Conservation (phyloP, 2,888 invertebrate species). For the Scaptomyza parva region DNA sequence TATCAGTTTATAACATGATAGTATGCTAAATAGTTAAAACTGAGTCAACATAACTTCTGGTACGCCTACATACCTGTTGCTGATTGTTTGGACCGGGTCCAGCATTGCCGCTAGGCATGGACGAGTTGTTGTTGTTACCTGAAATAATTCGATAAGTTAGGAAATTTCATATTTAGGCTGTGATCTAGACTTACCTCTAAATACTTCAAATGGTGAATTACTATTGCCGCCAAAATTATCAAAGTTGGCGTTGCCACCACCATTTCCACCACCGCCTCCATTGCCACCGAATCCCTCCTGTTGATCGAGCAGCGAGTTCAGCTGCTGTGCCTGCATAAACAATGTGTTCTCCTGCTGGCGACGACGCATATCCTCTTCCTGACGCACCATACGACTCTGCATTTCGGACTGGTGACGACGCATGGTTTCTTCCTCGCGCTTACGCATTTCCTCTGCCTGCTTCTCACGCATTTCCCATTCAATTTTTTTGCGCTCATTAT, state of each 20-base stretch:
- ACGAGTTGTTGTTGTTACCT: constrained; percentile 62
- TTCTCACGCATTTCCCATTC: constrained; percentile 93
- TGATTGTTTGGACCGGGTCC: constrained; percentile 55
- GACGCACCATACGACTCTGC: constrained; percentile 90
- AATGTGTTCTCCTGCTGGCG: constrained; percentile 94
- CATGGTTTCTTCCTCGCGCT: constrained; percentile 88
- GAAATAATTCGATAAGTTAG: background rate
- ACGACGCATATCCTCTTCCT: constrained; percentile 93
- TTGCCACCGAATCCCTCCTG: constrained; percentile 86
- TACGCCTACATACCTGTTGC: constrained; percentile 68
- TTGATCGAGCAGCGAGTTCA: constrained; percentile 89
- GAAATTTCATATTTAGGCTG: background rate
- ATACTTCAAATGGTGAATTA: constrained; percentile 81
- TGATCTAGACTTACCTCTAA: constrained; percentile 73
- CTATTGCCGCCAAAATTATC: constrained; percentile 74
- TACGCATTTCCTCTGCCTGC: constrained; percentile 92
- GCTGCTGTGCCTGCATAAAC: constrained; percentile 91
- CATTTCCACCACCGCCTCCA: constrained; percentile 52
- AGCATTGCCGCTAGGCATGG: constrained; percentile 60
- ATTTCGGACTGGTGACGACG: constrained; percentile 91
- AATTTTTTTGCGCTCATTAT: constrained; percentile 93
- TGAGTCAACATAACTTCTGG: background rate
- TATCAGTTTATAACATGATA: background rate
- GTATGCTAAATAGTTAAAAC: background rate
- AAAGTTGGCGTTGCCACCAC: constrained; percentile 60